A percentile compares a stretch with the other conserved stretches of the same genome.
These are phyloP conservation scores for Bagarius yarrelli DNA, from an alignment of 2,113 vertebrate genomes.

Conservation along the genomic window DNA sequence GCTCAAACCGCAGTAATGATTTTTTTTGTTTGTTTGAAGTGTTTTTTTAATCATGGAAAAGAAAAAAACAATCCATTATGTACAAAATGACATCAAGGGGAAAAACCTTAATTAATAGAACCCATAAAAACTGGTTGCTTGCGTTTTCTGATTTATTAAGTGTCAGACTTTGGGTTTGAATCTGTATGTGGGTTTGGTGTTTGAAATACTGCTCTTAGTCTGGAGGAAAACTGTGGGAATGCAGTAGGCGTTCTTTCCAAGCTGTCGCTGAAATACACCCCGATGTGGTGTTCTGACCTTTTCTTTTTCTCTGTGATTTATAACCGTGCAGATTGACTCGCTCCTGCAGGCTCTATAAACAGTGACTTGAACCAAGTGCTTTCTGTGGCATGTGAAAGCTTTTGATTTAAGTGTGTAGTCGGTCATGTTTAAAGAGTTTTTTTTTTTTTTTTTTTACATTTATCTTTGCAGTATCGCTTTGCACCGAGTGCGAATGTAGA, in stretches of 20 bases:
- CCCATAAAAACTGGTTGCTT: too few relatives aligned
- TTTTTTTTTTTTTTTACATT: too few relatives aligned
- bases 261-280: not conserved
- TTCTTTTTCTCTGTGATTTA: not conserved
- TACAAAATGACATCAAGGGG: too few relatives aligned
- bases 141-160: not conserved
- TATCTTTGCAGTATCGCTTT: too few relatives aligned
- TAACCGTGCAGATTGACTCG: not conserved
- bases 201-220: not conserved
- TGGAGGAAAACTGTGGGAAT: not conserved
- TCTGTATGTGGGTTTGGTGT: not conserved
- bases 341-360: not conserved
- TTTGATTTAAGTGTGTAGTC: not conserved
- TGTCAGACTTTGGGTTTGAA: conserved; percentile 1
- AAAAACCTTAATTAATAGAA: too few relatives aligned
- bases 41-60: too few relatives aligned
- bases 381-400: not conserved
- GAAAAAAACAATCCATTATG: too few relatives aligned
- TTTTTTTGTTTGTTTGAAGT: too few relatives aligned
- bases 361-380: not conserved
- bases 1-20: too few relatives aligned
- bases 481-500: too few relatives aligned
- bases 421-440: not conserved
- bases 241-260: conserved; percentile 6
- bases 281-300: conserved; percentile 1